Base-by-base conservation (phyloP, 2,888 invertebrate species). In the Callinectes sapidus region DNA sequence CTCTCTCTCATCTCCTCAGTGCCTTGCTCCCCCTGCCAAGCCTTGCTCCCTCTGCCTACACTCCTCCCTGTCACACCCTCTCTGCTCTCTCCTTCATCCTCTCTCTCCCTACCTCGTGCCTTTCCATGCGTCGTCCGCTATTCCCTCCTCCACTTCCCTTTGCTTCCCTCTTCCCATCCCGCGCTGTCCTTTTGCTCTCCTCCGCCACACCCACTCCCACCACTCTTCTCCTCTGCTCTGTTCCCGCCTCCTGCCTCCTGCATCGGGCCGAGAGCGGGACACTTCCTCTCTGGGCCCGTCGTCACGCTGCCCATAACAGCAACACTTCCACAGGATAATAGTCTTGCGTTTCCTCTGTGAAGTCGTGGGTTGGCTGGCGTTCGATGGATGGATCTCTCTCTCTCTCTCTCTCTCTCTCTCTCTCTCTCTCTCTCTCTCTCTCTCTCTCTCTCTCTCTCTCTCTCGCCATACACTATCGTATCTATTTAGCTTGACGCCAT, bases 241-340 rank as follows among this genome's bases (percentile, higher is more conserved):
- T 35, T 35, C 81, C 81, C 81, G 35, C 81, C 35, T 81, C 32
- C 16, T 28, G 35, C 81, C 35, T 81, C 32, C 16, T 28, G 10
- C 71, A 28, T 71, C 71, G 23, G n/a, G 71, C 16, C n/a, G 28
- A 18, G 71, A 71, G 28, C 71, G n/a, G 71, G 71, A 71, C 77
- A 77, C 32, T 32, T 32, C 81, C 81, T 81, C 35, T 35, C 81
- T 81, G 10, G 35, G 32, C 32, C 81, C 81, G 81, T 32, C 81
- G 81, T 35, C 81, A 35, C 81, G 81, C 81, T 35, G 35, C 81
- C 81, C 81, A 81, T 81, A 81, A 81, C 81, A 81, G 32, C 81
- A 32, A 81, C 81, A 81, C 81, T 81, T 81, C 81, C 2, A 14
- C 14, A n/a, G 81, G 81, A 35, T 81, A 81, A 81, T 81, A 81